Evolutionary conservation across 2,113 vertebrate species (phyloP), one percentile per base, ranked within the genome.

Genomic region (Nycticebus coucang): DNA sequence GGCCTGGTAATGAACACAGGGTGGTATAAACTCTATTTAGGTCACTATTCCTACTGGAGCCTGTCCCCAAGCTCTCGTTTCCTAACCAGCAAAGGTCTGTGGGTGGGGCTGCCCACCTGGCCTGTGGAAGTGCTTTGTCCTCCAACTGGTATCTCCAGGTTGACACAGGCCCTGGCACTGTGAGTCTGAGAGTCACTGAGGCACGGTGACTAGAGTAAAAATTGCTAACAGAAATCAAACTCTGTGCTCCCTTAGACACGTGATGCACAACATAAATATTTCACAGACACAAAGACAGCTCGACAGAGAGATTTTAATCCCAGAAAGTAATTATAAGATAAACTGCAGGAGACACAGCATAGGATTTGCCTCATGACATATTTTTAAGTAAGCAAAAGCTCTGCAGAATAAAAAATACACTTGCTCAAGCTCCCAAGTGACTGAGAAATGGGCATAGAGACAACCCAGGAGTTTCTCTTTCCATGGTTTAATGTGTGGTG

Each of bases 271-370:
- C 41, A 50, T 68, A 82, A 83, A 83, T 92, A 53, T 90, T 93
- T 90, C 45, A 87, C 59, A 59, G 41, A 86, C 30, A 37, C 28
- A 24, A 15, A 74, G 91, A 87, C 87, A 91, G 91, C 68, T 9
- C 30, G 30, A 88, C 91, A 62, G 59, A 68, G 59, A 68, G 57
- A 41, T 91, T 92, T 93, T 93, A 82, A 90, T 77, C 91, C 72
- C 21, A 22, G n/a, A 91, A 93, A 69, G 72, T 75, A 91, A 89
- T 87, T 81, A 68, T 22, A 45, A 19, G 35, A 62, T 41, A 71
- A 66, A 78, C 87, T n/a, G 22, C 35, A 33, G 69, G 84, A 94
- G 72, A 68, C 4, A 19, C 30, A 35, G 26, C 8, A 5, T 72
- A 30, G 35, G 57, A 82, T 72, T 45, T 87, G 69, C 69, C 89